Percentiles rank a stretch among this genome's conserved stretches.
phyloP scores from a whole-genome alignment of 2,888 invertebrate genomes.

The Scaptomyza cyrtandrae region DNA sequence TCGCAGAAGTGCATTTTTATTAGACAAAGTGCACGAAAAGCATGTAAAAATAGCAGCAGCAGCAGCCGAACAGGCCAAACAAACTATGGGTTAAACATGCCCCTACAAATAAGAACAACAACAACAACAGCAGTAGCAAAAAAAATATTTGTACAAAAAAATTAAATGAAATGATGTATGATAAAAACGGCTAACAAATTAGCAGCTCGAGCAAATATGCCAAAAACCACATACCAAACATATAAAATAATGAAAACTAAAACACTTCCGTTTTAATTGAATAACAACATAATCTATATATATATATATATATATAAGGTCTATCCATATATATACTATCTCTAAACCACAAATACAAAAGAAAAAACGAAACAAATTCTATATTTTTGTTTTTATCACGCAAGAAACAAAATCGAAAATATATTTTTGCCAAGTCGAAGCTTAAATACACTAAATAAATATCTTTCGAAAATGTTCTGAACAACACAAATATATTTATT shows the following conservation, averaged over 20 bases:
- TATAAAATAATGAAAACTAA: constrained; percentile 25
- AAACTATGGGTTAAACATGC: constrained; percentile 45
- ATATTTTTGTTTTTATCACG: constrained; percentile 35
- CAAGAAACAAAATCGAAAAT: constrained; percentile 1
- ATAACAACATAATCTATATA: constrained; percentile 1
- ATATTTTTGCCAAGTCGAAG: neutral
- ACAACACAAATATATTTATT: constrained; percentile 5
- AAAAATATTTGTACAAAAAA: constrained; percentile 24
- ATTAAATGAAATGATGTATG: constrained; percentile 11
- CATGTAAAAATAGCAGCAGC: constrained; percentile 47
- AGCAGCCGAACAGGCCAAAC: constrained; percentile 27
- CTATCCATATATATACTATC: constrained; percentile 9
- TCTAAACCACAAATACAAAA: too few relatives aligned
- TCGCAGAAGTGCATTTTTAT: constrained; percentile 77
- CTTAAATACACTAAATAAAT: constrained; percentile 6
- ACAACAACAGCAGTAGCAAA: constrained; percentile 7
- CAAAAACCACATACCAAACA: constrained; percentile 22
- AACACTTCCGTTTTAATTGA: constrained; percentile 52
- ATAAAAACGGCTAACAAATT: constrained; percentile 42
- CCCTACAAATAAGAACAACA: constrained; percentile 15
- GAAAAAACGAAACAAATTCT: constrained; percentile 45
- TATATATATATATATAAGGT: neutral
- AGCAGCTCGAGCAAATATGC: constrained; percentile 30
- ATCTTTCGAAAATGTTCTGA: too few relatives aligned
- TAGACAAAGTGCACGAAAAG: constrained; percentile 65